Base-by-base conservation (phyloP, 2,797 vertebrate species). In the Aplochiton taeniatus region DNA sequence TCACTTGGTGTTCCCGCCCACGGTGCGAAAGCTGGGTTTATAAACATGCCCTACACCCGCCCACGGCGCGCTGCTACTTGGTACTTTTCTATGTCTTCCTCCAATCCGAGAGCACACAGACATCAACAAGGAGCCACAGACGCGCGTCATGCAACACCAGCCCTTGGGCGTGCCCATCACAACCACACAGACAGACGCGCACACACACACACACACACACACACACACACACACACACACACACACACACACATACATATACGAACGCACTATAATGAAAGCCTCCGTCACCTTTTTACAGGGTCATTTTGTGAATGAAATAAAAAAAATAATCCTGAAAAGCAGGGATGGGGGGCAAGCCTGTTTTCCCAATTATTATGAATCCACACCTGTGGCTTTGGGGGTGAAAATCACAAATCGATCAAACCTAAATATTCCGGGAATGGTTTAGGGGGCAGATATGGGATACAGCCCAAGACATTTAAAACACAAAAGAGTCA, bases 1-100 rank as follows among this genome's bases (percentile, higher is more conserved):
- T 75, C 73, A 79, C 80, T 88, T 89, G 78, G 78, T 87, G 80
- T 81, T 89, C 89, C 89, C 88, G 85, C 91, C 91, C 91, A 89
- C 87, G 67, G 64, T 72, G 71, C 57, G 65, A 84, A 76, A 81
- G 80, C 75, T 77, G 80, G 77, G 84, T 87, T 91, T 92, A 91
- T 93, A 89, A 90, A 89, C 91, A 85, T 68, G 80, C 72, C 47
- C 67, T 75, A 70, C 81, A 86, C 90, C 90, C 89, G 85, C 90
- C 92, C 88, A 85, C 77, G 70, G 87, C 75, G 74, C 81, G 66
- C 60, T 12, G 46, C 79, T 67, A 58, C 68, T 57, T 60, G 49
- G 58, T 66, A 71, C 75, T 79, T 77, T 68, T 46, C 18, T 58
- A 55, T n/a, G 46, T 51, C 68, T 62, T 81, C 80, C 61, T 50